Evolutionary conservation across 2,797 vertebrate genomes (phyloP).

Genomic region (Argentina silus): DNA sequence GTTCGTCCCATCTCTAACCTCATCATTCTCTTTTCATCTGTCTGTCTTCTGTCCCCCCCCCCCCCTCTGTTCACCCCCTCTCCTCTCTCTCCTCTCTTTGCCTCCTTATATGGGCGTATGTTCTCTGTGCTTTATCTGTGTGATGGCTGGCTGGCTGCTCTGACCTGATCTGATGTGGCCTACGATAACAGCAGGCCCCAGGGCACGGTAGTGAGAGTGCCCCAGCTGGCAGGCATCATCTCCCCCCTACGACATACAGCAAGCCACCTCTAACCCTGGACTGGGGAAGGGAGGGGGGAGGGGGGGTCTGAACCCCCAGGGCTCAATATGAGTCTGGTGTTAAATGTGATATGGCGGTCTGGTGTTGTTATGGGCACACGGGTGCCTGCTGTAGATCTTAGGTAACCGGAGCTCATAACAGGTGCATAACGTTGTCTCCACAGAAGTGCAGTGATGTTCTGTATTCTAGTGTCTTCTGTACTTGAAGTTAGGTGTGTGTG

Average conservation of each 20-base stretch:
- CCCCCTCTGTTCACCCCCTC: constrained; percentile 25
- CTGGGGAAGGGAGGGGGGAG: background rate
- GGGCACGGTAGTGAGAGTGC: constrained; percentile 69
- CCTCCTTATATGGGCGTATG: constrained; percentile 60
- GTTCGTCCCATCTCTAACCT: background rate
- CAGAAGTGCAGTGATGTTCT: background rate
- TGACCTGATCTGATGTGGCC: constrained; percentile 27
- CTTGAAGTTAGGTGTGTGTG: background rate
- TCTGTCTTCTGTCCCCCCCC: background rate
- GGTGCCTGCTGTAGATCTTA: background rate
- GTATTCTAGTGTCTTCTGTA: background rate
- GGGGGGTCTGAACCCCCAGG: background rate
- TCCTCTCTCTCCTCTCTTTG: constrained; percentile 46
- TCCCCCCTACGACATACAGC: constrained; percentile 76
- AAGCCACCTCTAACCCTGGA: constrained; percentile 40
- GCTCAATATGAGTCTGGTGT: constrained; percentile 16
- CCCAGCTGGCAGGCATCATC: constrained; percentile 77
- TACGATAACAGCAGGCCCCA: constrained; percentile 75
- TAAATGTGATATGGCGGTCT: background rate
- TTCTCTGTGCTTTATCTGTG: constrained; percentile 4
- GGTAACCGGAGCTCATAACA: background rate
- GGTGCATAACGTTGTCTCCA: background rate
- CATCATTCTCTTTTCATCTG: background rate
- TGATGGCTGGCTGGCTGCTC: constrained; percentile 28
- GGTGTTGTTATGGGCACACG: constrained; percentile 7